Conservation (phyloP, 1,140 invertebrate species). For the Piezodorus guildinii region DNA sequence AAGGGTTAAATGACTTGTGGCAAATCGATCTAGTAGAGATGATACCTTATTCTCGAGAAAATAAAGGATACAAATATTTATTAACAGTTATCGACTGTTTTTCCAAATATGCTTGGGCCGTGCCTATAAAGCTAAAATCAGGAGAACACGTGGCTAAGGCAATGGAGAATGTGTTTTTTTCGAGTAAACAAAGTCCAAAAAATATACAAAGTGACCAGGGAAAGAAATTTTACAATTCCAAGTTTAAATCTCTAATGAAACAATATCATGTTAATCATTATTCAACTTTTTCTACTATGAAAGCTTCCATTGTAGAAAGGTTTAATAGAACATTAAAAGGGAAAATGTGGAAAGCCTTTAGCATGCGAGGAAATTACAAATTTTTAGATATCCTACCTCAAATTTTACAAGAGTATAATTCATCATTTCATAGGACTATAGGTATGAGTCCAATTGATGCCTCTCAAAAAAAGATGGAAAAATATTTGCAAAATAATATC, state of each 20-base stretch:
- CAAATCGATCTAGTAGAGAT: slow-evolving; percentile 30
- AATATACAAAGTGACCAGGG: slow-evolving; percentile 31
- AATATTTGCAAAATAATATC: slow-evolving; percentile 21
- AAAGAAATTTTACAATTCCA: slow-evolving; percentile 30
- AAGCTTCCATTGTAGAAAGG: slow-evolving; percentile 35
- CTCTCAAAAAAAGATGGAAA: slow-evolving; percentile 27
- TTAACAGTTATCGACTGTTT: slow-evolving; percentile 31
- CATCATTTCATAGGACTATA: slow-evolving; percentile 32
- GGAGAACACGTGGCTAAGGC: slow-evolving; percentile 6
- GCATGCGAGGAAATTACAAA: slow-evolving; percentile 29
- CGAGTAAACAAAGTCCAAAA: slow-evolving; percentile 29
- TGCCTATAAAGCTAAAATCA: slow-evolving; percentile 31
- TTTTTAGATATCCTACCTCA: slow-evolving; percentile 31
- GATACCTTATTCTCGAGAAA: slow-evolving; percentile 28
- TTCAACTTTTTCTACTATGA: slow-evolving; percentile 31
- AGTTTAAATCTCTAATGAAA: slow-evolving; percentile 30
- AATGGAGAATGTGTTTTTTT: slow-evolving; percentile 32
- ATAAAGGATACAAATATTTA: neutral
- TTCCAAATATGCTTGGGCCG: slow-evolving; percentile 31
- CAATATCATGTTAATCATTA: slow-evolving; percentile 27
- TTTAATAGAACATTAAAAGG: slow-evolving; percentile 35
- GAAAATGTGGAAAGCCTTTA: slow-evolving; percentile 34
- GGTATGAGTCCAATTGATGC: too few relatives aligned
- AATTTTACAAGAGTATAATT: slow-evolving; percentile 34
- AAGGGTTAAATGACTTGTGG: slow-evolving; percentile 24